A percentile compares a stretch with the other conserved stretches of the same genome.
Evolutionary conservation across 2,797 vertebrate genomes (phyloP).

Genomic region (Psittacula echo): DNA sequence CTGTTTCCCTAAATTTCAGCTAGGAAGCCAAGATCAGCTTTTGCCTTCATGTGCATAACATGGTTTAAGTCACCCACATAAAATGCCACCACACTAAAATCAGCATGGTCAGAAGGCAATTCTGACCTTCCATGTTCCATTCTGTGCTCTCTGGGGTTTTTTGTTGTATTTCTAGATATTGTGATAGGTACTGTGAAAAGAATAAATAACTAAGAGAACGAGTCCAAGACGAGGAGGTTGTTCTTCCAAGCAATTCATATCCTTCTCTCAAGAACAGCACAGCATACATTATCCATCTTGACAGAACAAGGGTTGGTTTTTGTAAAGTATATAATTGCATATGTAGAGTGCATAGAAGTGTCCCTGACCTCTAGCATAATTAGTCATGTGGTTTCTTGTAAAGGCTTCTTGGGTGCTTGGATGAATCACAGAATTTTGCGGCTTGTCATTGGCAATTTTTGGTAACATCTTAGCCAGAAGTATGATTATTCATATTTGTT

Average conservation of each 20-base stretch:
- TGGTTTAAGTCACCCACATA: not conserved
- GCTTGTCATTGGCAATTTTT: constrained; percentile 5
- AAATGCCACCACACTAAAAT: not conserved
- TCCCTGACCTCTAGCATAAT: constrained; percentile 17
- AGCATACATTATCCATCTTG: not conserved
- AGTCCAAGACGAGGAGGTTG: not conserved
- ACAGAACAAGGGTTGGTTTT: not conserved
- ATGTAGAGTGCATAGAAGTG: not conserved
- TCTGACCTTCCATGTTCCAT: not conserved
- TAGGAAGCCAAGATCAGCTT: not conserved
- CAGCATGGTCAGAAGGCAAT: not conserved
- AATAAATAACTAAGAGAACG: not conserved
- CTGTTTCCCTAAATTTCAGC: not conserved
- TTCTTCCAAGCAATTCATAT: not conserved
- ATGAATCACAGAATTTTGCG: constrained; percentile 17
- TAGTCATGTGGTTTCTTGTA: constrained; percentile 30
- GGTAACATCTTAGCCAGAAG: constrained; percentile 1
- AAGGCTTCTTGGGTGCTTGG: constrained; percentile 1
- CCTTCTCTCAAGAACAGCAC: not conserved
- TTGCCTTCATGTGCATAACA: not conserved
- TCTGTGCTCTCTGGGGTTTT: not conserved
- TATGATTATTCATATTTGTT: not conserved
- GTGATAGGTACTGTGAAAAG: not conserved
- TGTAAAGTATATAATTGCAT: not conserved
- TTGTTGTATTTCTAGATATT: not conserved